These are phyloP conservation scores for Unio delphinus DNA, from an alignment of 2,888 invertebrate species.

Conservation along the genomic window DNA sequence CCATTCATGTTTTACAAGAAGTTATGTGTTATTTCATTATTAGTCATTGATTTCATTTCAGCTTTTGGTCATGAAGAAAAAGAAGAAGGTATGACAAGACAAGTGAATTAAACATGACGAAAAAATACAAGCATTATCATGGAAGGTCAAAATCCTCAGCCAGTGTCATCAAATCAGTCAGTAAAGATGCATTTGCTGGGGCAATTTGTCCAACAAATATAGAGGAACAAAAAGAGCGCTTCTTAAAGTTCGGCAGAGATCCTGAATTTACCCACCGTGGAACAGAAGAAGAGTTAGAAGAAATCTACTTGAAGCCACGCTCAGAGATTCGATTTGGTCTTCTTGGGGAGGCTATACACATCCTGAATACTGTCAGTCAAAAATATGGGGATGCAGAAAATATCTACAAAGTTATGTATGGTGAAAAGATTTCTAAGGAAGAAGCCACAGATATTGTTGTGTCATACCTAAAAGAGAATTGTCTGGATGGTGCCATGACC, in stretches of 20 bases:
- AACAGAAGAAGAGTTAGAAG: constrained; percentile 46
- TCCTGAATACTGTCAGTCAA: constrained; percentile 57
- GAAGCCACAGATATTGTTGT: constrained; percentile 59
- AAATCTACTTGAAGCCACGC: constrained; percentile 48
- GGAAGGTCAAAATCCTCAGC: constrained; percentile 27
- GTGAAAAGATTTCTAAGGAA: constrained; percentile 53
- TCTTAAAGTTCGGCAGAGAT: constrained; percentile 60
- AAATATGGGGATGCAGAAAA: constrained; percentile 62
- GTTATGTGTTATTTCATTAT: too few species aligned
- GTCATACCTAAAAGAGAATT: constrained; percentile 63
- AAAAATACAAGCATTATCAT: constrained; percentile 33
- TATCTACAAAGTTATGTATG: constrained; percentile 58
- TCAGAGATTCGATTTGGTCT: constrained; percentile 63
- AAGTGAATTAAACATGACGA: constrained; percentile 23
- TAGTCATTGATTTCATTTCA: too few species aligned
- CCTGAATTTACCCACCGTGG: constrained; percentile 59
- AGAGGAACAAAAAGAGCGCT: constrained; percentile 64
- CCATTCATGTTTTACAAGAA: too few species aligned
- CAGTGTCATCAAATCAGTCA: constrained; percentile 35
- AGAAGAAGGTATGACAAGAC: too few species aligned
- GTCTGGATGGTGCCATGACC: constrained; percentile 61
- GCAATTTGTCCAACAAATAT: constrained; percentile 62
- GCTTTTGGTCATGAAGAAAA: too few species aligned
- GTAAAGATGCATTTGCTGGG: constrained; percentile 39
- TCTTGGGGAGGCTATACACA: constrained; percentile 59